A percentile compares a stretch with the other conserved stretches of the same genome.
Evolutionary conservation across 1,140 invertebrate species (phyloP).

Genomic region (Littorina saxatilis): DNA sequence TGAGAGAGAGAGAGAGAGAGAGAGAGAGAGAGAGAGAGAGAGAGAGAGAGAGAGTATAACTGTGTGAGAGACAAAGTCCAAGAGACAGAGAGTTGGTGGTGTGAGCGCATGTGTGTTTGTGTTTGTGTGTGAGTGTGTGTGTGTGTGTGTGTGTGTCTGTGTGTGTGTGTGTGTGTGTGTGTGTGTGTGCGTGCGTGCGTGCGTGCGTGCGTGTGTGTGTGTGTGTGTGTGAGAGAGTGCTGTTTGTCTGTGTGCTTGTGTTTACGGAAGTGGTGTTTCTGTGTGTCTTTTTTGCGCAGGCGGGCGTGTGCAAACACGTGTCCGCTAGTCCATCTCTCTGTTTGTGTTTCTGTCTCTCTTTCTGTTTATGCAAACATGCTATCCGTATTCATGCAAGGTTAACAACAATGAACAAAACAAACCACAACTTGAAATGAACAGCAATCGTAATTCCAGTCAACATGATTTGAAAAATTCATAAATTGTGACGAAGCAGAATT

Average conservation of each 20-base stretch:
- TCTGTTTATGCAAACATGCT: too few species aligned
- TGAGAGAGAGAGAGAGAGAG: background rate
- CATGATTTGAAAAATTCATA: too few species aligned
- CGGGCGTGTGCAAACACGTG: too few species aligned
- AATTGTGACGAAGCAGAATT: too few species aligned
- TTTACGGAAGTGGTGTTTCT: background rate
- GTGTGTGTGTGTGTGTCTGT: background rate
- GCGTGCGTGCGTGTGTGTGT: background rate
- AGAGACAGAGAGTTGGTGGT: background rate
- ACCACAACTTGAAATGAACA: too few species aligned
- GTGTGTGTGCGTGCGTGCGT: constrained; percentile 6
- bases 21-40: background rate
- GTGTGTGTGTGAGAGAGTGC: background rate
- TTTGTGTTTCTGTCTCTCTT: background rate
- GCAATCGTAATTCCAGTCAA: too few species aligned
- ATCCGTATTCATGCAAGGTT: too few species aligned
- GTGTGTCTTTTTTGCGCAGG: background rate
- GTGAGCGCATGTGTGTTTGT: background rate
- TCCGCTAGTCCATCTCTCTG: background rate
- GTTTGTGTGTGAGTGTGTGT: background rate
- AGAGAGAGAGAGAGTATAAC: too few species aligned
- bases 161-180: constrained; percentile 18
- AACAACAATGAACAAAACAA: too few species aligned
- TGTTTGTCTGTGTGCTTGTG: background rate
- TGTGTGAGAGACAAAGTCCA: too few species aligned